Conservation (phyloP, 2,113 vertebrate genomes). For the Hippocampus mohnikei region DNA sequence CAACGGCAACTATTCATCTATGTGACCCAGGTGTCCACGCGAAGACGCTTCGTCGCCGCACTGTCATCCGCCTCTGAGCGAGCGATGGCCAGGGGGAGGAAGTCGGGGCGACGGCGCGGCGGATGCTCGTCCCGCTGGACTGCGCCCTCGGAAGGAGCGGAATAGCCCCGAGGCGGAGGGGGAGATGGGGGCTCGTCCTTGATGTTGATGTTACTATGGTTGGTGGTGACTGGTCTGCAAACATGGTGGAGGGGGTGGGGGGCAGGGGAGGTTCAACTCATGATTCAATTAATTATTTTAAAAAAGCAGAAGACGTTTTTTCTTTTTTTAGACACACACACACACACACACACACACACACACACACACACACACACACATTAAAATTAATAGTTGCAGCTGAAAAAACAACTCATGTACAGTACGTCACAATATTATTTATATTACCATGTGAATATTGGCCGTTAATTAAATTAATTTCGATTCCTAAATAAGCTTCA, state of each 20-base stretch:
- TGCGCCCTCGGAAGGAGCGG: conserved; percentile 86
- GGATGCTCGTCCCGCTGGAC: conserved; percentile 84
- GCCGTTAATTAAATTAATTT: not conserved
- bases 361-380: no score
- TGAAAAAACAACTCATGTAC: no score
- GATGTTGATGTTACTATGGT: conserved; percentile 84
- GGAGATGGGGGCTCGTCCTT: conserved; percentile 94
- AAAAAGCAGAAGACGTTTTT: no score
- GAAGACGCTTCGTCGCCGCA: conserved; percentile 87
- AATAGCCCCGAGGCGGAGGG: conserved; percentile 79
- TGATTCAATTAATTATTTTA: not conserved
- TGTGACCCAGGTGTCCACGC: conserved; percentile 94
- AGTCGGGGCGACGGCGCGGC: conserved; percentile 74
- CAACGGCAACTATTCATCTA: conserved; percentile 57
- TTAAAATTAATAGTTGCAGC: no score
- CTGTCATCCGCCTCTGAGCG: conserved; percentile 80
- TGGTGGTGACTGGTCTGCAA: conserved; percentile 81
- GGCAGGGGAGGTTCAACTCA: not conserved
- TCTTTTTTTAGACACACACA: no score
- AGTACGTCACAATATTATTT: no score
- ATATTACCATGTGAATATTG: not conserved
- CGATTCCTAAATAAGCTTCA: not conserved
- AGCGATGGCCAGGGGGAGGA: conserved; percentile 74
- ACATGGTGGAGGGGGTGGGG: conserved; percentile 55
- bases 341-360: no score